phyloP scores from a whole-genome alignment of 2,113 vertebrate genomes.

The Python bivittatus region DNA sequence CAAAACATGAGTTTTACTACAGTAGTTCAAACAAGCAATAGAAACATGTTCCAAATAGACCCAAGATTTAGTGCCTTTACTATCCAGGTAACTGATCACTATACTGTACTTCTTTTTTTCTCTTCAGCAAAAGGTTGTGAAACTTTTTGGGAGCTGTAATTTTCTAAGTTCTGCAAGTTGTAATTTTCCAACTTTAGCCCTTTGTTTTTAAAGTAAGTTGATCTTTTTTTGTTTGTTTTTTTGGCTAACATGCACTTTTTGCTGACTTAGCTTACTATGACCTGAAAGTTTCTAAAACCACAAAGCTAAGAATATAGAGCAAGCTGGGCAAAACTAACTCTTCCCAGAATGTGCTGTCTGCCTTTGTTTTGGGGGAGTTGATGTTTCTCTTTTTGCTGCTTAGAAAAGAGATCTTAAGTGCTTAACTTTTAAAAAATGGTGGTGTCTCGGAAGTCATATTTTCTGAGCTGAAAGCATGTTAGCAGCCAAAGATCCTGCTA shows the following conservation, averaged over 20 bases:
- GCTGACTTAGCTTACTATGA: conserved; percentile 22
- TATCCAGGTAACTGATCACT: background rate
- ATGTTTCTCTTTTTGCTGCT: background rate
- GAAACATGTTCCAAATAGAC: too few species aligned
- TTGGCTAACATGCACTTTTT: background rate
- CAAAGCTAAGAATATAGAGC: background rate
- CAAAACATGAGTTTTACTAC: background rate
- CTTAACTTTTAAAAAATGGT: background rate
- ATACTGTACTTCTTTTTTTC: background rate
- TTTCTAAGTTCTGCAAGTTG: conserved; percentile 11
- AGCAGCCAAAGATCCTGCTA: background rate
- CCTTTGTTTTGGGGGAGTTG: background rate
- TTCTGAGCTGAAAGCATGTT: background rate
- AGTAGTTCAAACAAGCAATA: background rate
- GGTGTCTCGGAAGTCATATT: background rate
- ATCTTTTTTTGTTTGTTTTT: conserved; percentile 39
- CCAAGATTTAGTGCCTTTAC: background rate
- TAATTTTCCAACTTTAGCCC: conserved; percentile 60
- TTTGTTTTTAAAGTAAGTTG: conserved; percentile 57
- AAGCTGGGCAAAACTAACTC: background rate
- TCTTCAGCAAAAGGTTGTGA: background rate
- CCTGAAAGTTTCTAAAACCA: background rate
- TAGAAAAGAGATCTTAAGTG: background rate
- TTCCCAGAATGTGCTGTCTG: background rate
- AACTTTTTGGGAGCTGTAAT: conserved; percentile 2